Evolutionary conservation across 2,797 vertebrate species (phyloP), one percentile per base, ranked within the genome.

Genomic region (Buceros bicornis): DNA sequence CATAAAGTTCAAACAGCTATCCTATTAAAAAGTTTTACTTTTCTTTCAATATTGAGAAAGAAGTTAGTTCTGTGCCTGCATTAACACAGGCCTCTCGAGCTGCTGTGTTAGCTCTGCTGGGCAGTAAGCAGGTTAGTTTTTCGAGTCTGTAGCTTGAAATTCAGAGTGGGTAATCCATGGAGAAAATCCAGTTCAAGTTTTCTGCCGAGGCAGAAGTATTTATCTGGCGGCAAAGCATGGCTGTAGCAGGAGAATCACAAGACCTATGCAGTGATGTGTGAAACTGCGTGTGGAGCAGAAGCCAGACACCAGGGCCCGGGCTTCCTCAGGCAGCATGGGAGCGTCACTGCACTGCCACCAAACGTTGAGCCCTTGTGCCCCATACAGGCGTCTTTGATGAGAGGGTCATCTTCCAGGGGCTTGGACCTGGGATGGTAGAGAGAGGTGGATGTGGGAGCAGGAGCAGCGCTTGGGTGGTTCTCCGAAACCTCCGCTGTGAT

Each of bases 11-110:
- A 97, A 93, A 76, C 82, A 94, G 79, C 94, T 88, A 95, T 93
- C 84, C 91, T 95, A 94, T 95, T 95, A 95, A 92, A 93, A 95
- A 87, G 37, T 91, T 95, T 78, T 87, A 88, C 70, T 96, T 96
- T 80, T 76, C 82, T 93, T 96, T 95, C 91, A 95, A 0, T 95
- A 90, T 73, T 85, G 81, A 95, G 73, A 84, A 89, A 84, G 47
- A 84, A 87, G 88, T 66, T 78, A 87, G 70, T 66, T 88, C 54
- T 83, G 78, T 93, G 93, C n/a, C 80, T 72, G 72, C 40, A 21
- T 78, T 65, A 74, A 42, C 80, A 64, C 37, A 61, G 91, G 82
- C 85, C 79, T 72, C 89, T 89, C 80, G 0, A 72, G 82, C 72
- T 80, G 85, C 90, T 70, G 33, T 12, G 7, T 69, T 82, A 61